Evolutionary conservation across 2,797 vertebrate species (phyloP).

Genomic region (Chloroceryle amazona): DNA sequence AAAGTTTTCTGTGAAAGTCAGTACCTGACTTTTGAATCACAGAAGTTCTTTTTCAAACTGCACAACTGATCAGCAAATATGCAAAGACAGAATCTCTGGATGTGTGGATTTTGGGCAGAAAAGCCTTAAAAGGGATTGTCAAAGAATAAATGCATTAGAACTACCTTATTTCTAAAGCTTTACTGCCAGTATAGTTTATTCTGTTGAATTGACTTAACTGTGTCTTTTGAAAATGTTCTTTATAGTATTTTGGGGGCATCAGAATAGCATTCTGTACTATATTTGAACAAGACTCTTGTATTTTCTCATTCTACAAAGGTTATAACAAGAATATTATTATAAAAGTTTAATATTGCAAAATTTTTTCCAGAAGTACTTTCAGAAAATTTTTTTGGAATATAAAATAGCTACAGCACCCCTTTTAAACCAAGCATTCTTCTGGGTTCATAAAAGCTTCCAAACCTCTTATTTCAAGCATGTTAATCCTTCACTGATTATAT

Average conservation of each 20-base stretch:
- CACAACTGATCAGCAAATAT: neutral
- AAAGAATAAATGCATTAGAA: neutral
- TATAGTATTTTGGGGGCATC: neutral
- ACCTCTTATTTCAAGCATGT: neutral
- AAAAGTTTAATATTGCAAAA: neutral
- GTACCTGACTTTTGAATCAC: neutral
- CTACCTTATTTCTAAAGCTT: neutral
- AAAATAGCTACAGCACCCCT: neutral
- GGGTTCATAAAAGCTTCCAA: neutral
- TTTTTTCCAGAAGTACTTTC: neutral
- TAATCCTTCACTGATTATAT: neutral
- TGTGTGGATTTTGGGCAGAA: neutral
- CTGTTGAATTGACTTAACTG: neutral
- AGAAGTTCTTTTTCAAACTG: neutral
- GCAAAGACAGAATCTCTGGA: neutral
- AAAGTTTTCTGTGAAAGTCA: neutral
- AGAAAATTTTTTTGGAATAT: neutral
- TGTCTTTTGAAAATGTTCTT: neutral
- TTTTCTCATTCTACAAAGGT: neutral
- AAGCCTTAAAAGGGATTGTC: neutral
- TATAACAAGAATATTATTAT: neutral
- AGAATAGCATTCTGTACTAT: neutral
- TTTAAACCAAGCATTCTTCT: neutral
- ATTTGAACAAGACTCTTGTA: neutral
- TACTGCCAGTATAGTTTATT: neutral